These are phyloP conservation scores for Huso huso DNA, from an alignment of 2,797 vertebrate species.

Conservation along the genomic window DNA sequence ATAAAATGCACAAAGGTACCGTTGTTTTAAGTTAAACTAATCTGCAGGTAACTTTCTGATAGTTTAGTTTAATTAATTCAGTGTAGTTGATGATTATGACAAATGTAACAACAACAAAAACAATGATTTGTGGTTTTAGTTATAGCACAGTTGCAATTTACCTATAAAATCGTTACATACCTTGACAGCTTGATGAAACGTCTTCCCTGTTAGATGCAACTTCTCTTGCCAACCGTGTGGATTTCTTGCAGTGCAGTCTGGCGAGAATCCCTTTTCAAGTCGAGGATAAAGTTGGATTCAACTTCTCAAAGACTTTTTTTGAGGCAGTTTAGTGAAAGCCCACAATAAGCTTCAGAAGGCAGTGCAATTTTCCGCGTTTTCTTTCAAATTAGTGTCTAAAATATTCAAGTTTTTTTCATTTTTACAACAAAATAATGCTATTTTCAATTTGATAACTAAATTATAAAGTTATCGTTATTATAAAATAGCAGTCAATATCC, in stretches of 20 bases:
- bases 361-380: constrained; percentile 26
- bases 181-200: constrained; percentile 50
- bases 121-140: no score
- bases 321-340: constrained; percentile 33
- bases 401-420: constrained; percentile 27
- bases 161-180: constrained; percentile 37
- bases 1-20: no score
- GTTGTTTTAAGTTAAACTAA: no score
- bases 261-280: constrained; percentile 37
- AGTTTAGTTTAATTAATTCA: no score
- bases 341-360: constrained; percentile 49
- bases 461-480: background rate
- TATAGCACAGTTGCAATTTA: background rate
- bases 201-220: constrained; percentile 46
- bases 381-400: constrained; percentile 21
- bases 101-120: no score
- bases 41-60: no score
- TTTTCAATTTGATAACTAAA: no score
- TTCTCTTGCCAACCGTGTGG: background rate
- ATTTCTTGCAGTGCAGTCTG: constrained; percentile 32
- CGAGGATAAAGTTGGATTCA: constrained; percentile 35
- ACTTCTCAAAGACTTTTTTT: constrained; percentile 43
- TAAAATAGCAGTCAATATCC: constrained; percentile 32
- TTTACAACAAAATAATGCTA: background rate
- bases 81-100: no score